These are phyloP conservation scores for Camelus bactrianus DNA, from an alignment of 2,113 vertebrate species.

Conservation along the genomic window DNA sequence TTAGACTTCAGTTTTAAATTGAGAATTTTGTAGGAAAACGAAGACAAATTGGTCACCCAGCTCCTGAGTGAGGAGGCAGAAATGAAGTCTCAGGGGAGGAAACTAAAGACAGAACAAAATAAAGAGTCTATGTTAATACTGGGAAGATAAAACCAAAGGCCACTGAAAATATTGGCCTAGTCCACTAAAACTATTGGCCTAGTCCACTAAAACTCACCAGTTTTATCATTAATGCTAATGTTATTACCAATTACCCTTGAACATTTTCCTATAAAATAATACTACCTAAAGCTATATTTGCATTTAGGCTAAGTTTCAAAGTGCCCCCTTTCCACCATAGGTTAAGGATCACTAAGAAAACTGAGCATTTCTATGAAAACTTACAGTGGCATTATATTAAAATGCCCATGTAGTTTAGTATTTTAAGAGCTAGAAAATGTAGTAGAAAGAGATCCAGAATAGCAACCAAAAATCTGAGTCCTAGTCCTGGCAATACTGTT, in stretches of 20 bases:
- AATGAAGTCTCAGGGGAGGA: not conserved
- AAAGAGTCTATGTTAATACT: not conserved
- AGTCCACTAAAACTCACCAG: not conserved
- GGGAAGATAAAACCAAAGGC: not conserved
- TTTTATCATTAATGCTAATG: not conserved
- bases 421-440: slow-evolving; percentile 18
- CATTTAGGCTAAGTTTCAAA: not conserved
- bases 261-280: not conserved
- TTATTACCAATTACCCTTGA: not conserved
- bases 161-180: not conserved
- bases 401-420: slow-evolving; percentile 13
- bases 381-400: slow-evolving; percentile 16
- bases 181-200: not conserved
- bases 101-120: not conserved
- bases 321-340: not conserved
- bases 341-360: slow-evolving; percentile 5
- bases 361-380: not conserved
- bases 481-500: not conserved
- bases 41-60: not conserved
- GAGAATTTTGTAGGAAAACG: not conserved
- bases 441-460: not conserved
- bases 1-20: slow-evolving; percentile 32
- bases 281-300: not conserved
- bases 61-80: not conserved
- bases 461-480: not conserved